These are phyloP conservation scores for Chlorospingus flavigularis DNA, from an alignment of 2,797 vertebrate species.

Conservation along the genomic window DNA sequence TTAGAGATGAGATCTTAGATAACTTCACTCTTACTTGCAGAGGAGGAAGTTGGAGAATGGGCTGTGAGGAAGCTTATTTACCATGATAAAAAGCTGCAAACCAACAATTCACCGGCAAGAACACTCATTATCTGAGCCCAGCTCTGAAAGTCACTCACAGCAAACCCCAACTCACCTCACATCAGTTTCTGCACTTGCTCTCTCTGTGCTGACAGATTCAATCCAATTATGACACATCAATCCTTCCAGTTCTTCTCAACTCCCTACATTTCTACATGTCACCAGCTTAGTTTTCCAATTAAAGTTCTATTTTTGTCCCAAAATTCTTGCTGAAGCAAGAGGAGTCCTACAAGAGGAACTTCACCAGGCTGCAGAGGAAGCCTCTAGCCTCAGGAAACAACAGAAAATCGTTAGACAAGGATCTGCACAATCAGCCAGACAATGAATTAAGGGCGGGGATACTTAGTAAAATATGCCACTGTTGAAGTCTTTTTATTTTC, in stretches of 20 bases:
- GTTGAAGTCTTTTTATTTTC: not conserved
- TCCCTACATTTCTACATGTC: not conserved
- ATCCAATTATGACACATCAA: fast-evolving
- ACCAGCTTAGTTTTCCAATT: not conserved
- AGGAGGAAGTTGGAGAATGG: not conserved
- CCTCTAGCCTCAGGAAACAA: not conserved
- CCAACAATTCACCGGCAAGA: not conserved
- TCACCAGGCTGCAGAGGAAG: not conserved
- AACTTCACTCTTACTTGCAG: not conserved
- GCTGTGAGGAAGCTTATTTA: not conserved
- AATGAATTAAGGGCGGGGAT: not conserved
- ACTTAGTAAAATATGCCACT: not conserved
- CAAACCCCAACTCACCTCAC: not conserved
- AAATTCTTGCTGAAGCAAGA: not conserved
- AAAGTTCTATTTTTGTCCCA: not conserved
- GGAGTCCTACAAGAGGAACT: not conserved
- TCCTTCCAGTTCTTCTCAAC: not conserved
- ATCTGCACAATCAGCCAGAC: not conserved
- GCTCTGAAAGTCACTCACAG: not conserved
- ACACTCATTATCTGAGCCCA: not conserved
- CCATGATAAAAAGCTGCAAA: not conserved
- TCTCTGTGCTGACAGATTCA: not conserved
- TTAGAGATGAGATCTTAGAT: not conserved
- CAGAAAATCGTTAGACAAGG: not conserved
- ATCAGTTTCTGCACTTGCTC: not conserved